A percentile compares a stretch with the other conserved stretches of the same genome.
These are phyloP conservation scores for Callitettix versicolor DNA, from an alignment of 1,140 invertebrate genomes.

Conservation along the genomic window DNA sequence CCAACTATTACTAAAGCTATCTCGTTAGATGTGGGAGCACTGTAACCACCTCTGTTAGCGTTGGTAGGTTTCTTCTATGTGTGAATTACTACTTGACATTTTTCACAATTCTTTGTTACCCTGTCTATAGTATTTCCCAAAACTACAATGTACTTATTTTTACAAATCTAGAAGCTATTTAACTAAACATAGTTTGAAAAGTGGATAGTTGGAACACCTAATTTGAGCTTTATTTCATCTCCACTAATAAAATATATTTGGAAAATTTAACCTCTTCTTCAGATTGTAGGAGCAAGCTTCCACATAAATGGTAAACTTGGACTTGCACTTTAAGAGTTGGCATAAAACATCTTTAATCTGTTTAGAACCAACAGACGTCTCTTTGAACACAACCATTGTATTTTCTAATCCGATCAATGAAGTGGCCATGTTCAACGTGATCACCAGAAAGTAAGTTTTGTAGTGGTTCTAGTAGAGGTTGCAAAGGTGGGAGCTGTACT, in stretches of 20 bases:
- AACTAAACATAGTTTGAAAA: slow-evolving; percentile 27
- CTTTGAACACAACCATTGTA: not conserved
- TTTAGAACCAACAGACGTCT: slow-evolving; percentile 32
- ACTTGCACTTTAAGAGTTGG: slow-evolving; percentile 38
- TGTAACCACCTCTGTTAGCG: slow-evolving; percentile 26
- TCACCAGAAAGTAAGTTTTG: slow-evolving; percentile 23
- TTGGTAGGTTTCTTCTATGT: slow-evolving; percentile 26
- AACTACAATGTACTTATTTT: slow-evolving; percentile 28
- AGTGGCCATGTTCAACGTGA: not conserved
- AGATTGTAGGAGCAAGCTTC: slow-evolving; percentile 28
- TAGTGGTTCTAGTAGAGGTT: slow-evolving; percentile 24
- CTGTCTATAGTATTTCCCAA: slow-evolving; percentile 32
- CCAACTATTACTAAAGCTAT: slow-evolving; percentile 27
- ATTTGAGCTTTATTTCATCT: slow-evolving; percentile 23
- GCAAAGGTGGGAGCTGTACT: slow-evolving; percentile 24
- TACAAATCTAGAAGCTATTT: slow-evolving; percentile 28
- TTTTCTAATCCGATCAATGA: not conserved
- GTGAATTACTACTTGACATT: slow-evolving; percentile 24
- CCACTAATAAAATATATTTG: slow-evolving; percentile 36
- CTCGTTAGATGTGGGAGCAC: slow-evolving; percentile 23
- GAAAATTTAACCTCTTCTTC: slow-evolving; percentile 31
- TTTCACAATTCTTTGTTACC: slow-evolving; percentile 23
- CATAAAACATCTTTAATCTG: slow-evolving; percentile 26
- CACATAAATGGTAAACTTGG: slow-evolving; percentile 37
- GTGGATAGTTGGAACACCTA: slow-evolving; percentile 23